Base-by-base conservation (phyloP, 2,113 vertebrate species). In the Motacilla tschutschensis region DNA sequence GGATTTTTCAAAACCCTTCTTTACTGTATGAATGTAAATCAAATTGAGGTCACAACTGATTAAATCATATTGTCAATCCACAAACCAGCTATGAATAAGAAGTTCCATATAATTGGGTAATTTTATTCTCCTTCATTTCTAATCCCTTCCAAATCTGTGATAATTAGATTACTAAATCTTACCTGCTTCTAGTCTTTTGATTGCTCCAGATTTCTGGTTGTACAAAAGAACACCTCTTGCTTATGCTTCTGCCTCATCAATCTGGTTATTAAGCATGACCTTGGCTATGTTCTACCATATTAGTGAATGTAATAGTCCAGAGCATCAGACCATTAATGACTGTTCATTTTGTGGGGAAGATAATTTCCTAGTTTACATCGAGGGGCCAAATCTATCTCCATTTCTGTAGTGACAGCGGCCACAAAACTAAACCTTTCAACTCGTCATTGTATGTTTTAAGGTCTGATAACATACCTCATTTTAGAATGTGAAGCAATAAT, bases 351-450 rank as follows among this genome's bases (percentile, higher is more conserved):
- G 15, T 69, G 12, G 50, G 6, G 16, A 51, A 35, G 8, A 38
- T 33, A 0, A 0, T 78, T 77, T 69, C n/a, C 35, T 54, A 35
- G 14, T 70, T 83, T 73, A 35, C 26, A 16, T 0, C 47, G 24
- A 21, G 17, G 10, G 62, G 1, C 14, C 17, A 74, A 66, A 78
- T 36, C 12, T 26, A 40, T 17, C 22, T 80, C 36, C 1, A 38
- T 53, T 65, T 81, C 8, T 54, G 13, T 13, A 29, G 8, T 50
- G 38, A 16, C 14, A 46, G 6, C 31, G 20, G 33, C 12, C 20
- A 51, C 18, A 53, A 36, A 59, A 59, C 12, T 29, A 41, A 82
- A 59, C 14, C 0, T 21, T 67, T 18, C 4, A 59, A 26, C 29
- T 76, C 28, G 26, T 19, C 5, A 26, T 3, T n/a, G 5, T 33